Base-by-base conservation (phyloP, 2,113 vertebrate genomes). In the Psophia crepitans region DNA sequence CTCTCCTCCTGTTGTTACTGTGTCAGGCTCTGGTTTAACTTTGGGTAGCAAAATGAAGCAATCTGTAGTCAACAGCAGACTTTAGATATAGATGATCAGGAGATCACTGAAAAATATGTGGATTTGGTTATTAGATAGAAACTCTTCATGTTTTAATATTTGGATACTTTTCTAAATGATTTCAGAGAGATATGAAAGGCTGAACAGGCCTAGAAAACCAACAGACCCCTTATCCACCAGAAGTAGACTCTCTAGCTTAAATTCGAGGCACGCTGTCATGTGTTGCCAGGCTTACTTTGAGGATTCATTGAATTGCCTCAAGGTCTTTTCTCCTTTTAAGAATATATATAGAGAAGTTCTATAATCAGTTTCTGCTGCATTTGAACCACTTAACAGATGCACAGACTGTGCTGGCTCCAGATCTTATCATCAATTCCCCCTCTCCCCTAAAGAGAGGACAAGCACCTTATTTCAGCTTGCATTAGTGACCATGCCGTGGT, bases 381-480 rank as follows among this genome's bases (percentile, higher is more conserved):
- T 93, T 93, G 77, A 87, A 53, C 80, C 86, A 84, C 83, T 95
- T 93, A 92, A 57, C 33, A 63, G 71, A 93, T 64, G 80, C 83
- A 39, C 88, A 97, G 96, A 96, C 95, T 95, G 48, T 65, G 39
- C 94, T 97, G 94, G 90, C 96, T 96, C 97, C 94, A 97, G 92
- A 95, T 95, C 70, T 96, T 96, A 96, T 95, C 96, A 94, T 96
- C 88, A 96, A 93, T 96, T 94, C 75, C 84, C 32, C 79, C 54
- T 90, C 66, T 96, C 64, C 63, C 77, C 53, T 79, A 68, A 82
- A 95, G 77, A 73, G 65, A 95, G 76, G 95, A 96, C 90, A 94
- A 92, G 76, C 73, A 75, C 77, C 85, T 92, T 80, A 87, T 81
- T 89, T 95, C 83, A 94, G 82, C 75, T 44, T 95, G 49, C 89